Evolutionary conservation across 2,113 vertebrate genomes (phyloP).

Genomic region (Calyptommatus sinebrachiatus): DNA sequence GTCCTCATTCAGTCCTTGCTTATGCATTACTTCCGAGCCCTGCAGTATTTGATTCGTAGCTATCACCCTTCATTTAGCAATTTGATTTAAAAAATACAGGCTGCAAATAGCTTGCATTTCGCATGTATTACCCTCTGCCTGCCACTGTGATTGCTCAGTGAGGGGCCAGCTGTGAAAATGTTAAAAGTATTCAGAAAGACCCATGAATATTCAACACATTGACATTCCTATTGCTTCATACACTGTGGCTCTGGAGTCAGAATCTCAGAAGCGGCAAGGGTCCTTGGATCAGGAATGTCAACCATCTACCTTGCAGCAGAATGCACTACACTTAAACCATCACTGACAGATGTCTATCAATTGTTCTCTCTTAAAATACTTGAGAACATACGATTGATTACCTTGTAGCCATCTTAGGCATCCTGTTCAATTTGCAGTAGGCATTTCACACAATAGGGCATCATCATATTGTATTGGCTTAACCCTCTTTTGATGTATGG

Average conservation of each 20-base stretch:
- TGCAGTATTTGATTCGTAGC: conserved; percentile 37
- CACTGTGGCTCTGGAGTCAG: conserved; percentile 25
- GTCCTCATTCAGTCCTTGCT: background rate
- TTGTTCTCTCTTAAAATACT: background rate
- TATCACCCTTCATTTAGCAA: conserved; percentile 59
- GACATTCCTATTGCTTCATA: conserved; percentile 57
- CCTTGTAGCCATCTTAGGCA: background rate
- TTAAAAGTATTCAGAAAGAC: conserved; percentile 64
- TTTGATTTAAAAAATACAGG: conserved; percentile 59
- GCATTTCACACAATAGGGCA: background rate
- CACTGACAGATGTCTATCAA: background rate
- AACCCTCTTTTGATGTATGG: background rate
- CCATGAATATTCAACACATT: conserved; percentile 68
- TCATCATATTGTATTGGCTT: background rate
- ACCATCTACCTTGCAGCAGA: background rate
- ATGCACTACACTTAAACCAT: background rate
- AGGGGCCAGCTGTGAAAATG: conserved; percentile 66
- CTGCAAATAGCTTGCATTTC: conserved; percentile 61
- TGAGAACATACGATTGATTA: background rate
- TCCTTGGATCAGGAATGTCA: background rate
- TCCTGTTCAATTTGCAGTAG: background rate
- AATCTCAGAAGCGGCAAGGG: conserved; percentile 3
- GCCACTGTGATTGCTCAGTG: conserved; percentile 61
- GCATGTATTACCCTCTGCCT: conserved; percentile 60
- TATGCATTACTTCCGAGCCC: conserved; percentile 42